Evolutionary conservation across 23 tunicate species (phyloP).

Genomic region (Halocynthia aurantium): DNA sequence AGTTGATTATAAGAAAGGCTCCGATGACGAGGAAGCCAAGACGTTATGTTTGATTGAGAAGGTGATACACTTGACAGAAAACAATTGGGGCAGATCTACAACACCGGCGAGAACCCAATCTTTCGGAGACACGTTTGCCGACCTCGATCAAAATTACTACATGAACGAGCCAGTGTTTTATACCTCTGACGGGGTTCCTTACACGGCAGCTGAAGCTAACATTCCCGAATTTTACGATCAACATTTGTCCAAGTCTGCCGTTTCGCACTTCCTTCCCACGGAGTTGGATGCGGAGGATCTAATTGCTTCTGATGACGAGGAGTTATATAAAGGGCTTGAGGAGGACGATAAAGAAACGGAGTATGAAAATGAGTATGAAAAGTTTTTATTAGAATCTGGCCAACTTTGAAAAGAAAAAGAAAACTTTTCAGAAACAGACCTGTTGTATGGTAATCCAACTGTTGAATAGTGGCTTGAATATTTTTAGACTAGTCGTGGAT

Average conservation of each 20-base stretch:
- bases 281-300: conserved; percentile 9
- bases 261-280: background rate
- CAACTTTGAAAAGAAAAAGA: background rate
- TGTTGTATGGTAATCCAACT: too few relatives aligned
- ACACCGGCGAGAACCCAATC: conserved; percentile 2
- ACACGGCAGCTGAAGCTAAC: conserved; percentile 81
- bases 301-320: conserved; percentile 26
- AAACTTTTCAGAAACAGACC: too few relatives aligned
- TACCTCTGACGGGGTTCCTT: conserved; percentile 61
- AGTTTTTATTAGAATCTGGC: conserved; percentile 12
- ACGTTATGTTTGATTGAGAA: conserved; percentile 5
- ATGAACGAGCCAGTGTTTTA: conserved; percentile 62
- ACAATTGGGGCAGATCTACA: conserved; percentile 20
- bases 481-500: too few relatives aligned
- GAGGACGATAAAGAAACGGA: conserved; percentile 5
- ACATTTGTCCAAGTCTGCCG: conserved; percentile 33
- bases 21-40: background rate
- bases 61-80: conserved; percentile 4
- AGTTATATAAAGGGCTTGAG: conserved; percentile 2
- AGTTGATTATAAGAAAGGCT: background rate
- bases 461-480: too few relatives aligned
- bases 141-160: conserved; percentile 24
- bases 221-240: conserved; percentile 62
- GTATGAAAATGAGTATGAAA: conserved; percentile 18
- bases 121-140: conserved; percentile 9